Conservation (phyloP, 2,888 invertebrate species). For the Chymomyza caudatula region DNA sequence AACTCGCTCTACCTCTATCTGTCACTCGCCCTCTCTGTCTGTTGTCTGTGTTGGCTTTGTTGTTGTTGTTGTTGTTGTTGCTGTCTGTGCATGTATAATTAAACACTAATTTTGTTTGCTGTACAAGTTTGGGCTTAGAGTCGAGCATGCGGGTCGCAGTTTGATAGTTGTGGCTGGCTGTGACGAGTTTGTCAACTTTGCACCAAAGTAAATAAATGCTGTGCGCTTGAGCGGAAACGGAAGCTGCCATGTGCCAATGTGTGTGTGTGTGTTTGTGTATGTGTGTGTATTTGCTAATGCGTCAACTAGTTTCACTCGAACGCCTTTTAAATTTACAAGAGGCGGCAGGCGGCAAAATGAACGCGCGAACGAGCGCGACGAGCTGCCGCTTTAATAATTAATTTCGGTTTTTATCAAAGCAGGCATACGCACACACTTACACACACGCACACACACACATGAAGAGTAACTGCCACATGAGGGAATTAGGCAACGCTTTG, state of each 20-base stretch:
- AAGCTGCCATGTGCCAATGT: slow-evolving; percentile 29
- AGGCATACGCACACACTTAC: slow-evolving; percentile 18
- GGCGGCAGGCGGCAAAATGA: slow-evolving; percentile 41
- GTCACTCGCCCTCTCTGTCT: no score
- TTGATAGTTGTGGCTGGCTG: slow-evolving; percentile 48
- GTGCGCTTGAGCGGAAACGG: slow-evolving; percentile 56
- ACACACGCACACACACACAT: slow-evolving; percentile 3
- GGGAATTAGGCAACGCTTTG: slow-evolving; percentile 54
- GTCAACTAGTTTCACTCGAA: slow-evolving; percentile 70
- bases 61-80: slow-evolving; percentile 14
- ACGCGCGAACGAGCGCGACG: slow-evolving; percentile 24
- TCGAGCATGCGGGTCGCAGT: slow-evolving; percentile 10
- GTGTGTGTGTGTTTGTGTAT: slow-evolving; percentile 2
- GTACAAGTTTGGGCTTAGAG: slow-evolving; percentile 1
- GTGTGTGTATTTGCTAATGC: slow-evolving; percentile 51
- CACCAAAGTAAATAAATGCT: slow-evolving; percentile 56
- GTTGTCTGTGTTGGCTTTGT: slow-evolving; percentile 4
- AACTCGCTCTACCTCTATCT: not conserved
- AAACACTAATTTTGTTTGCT: slow-evolving; percentile 54
- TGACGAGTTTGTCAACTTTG: slow-evolving; percentile 50
- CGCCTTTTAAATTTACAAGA: slow-evolving; percentile 68
- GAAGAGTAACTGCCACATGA: slow-evolving; percentile 2
- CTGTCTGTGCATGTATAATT: slow-evolving; percentile 49
- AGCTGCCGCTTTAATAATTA: slow-evolving; percentile 64
- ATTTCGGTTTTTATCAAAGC: slow-evolving; percentile 72